A percentile compares a stretch with the other conserved stretches of the same genome.
Conservation (phyloP, 2,797 vertebrate species). For the Hirundo rustica region DNA sequence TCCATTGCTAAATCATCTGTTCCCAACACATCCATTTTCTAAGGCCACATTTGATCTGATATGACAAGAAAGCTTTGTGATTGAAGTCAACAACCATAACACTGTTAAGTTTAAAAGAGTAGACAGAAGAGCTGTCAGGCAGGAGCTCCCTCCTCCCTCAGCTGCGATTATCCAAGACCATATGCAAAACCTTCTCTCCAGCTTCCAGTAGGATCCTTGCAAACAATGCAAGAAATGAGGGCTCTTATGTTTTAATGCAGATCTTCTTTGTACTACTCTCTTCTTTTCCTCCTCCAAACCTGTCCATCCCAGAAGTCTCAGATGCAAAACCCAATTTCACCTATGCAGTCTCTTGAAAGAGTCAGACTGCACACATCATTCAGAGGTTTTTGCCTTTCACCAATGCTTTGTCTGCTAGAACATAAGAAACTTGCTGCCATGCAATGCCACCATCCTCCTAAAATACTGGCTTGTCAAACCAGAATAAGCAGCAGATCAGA, state of each 20-base stretch:
- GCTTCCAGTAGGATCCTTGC: neutral
- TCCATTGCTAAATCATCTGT: neutral
- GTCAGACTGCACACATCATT: neutral
- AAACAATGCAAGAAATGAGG: accelerated
- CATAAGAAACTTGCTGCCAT: neutral
- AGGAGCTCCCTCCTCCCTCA: neutral
- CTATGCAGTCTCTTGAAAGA: neutral
- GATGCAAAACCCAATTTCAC: neutral
- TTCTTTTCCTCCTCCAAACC: neutral
- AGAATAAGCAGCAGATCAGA: neutral
- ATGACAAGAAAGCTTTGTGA: neutral
- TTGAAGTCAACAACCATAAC: neutral
- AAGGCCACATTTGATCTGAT: neutral
- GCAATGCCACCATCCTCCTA: neutral
- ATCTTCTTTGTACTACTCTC: neutral
- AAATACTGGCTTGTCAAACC: neutral
- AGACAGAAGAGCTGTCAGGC: neutral
- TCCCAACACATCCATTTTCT: neutral
- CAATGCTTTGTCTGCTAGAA: neutral
- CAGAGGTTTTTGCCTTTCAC: neutral
- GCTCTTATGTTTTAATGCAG: neutral
- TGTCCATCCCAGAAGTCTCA: neutral
- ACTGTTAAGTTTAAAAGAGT: neutral
- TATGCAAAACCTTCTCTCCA: neutral
- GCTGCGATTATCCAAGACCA: neutral